These are phyloP conservation scores for Cynopterus sphinx DNA, from an alignment of 2,797 vertebrate species.

Conservation along the genomic window DNA sequence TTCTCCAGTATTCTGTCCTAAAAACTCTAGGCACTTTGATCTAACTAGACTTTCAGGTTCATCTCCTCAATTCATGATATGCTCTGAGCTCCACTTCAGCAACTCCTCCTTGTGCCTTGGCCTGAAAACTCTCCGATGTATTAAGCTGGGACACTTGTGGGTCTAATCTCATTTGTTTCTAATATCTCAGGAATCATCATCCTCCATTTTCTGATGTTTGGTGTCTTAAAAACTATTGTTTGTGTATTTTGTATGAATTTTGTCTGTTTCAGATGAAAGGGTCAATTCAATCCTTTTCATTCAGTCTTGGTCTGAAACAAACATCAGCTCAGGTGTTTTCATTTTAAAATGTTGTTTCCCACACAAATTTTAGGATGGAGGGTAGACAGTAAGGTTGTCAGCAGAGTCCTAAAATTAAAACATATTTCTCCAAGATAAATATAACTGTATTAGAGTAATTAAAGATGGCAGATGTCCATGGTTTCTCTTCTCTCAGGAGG, in stretches of 20 bases:
- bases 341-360: background rate
- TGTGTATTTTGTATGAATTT: background rate
- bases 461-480: background rate
- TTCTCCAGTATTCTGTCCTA: background rate
- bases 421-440: background rate
- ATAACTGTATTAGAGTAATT: background rate
- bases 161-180: background rate
- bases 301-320: background rate
- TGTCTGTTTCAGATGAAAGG: background rate
- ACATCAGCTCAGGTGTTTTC: background rate
- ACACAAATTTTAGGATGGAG: background rate
- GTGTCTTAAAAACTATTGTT: background rate
- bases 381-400: background rate
- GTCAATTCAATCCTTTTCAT: background rate
- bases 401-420: background rate
- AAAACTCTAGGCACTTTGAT: background rate
- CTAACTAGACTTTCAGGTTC: background rate
- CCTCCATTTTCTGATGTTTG: background rate
- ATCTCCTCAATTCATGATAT: background rate
- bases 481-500: background rate
- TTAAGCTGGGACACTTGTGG: background rate
- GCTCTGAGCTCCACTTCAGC: background rate
- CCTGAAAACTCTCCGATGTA: background rate
- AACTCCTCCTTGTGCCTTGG: too few species aligned
- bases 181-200: background rate